Conservation (phyloP, 1,140 invertebrate genomes). For the Aphelinus certus region DNA sequence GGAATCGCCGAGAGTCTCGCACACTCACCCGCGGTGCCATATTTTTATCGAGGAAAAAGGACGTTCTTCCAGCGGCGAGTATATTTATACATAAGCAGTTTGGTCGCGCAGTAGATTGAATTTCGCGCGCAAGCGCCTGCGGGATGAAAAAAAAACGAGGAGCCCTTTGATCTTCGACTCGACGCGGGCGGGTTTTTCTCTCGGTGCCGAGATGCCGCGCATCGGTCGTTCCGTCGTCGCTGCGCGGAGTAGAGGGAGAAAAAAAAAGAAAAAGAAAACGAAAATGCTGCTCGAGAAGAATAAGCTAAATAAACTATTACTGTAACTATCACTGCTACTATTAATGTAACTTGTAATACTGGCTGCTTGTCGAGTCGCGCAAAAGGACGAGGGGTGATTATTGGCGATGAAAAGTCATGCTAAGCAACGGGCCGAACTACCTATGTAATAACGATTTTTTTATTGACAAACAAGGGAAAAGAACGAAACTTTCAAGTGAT, state of each 20-base stretch:
- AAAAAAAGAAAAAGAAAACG: constrained; percentile 10
- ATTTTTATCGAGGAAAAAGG: neutral
- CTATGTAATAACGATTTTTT: constrained; percentile 59
- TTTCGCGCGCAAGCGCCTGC: neutral
- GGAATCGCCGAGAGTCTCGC: neutral
- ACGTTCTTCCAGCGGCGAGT: too few relatives aligned
- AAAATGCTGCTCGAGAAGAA: constrained; percentile 7
- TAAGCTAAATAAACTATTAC: constrained; percentile 41
- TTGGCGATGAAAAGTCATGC: neutral
- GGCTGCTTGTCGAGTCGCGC: constrained; percentile 40
- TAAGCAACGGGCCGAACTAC: constrained; percentile 53
- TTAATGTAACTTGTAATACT: constrained; percentile 43
- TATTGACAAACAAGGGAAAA: constrained; percentile 57
- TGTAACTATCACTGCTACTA: constrained; percentile 41
- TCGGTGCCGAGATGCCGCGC: neutral
- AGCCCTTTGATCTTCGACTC: neutral
- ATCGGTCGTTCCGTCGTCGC: constrained; percentile 26
- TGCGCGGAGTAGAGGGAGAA: neutral
- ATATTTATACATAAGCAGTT: too few relatives aligned
- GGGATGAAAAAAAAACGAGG: neutral
- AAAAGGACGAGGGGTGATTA: constrained; percentile 1
- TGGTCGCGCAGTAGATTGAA: too few relatives aligned
- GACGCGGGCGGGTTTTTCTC: neutral
- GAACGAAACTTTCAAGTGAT: constrained; percentile 58
- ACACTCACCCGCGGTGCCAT: neutral